Evolutionary conservation across 2,888 invertebrate genomes (phyloP), one percentile per base, ranked within the genome.

Genomic region (Noctua comes): DNA sequence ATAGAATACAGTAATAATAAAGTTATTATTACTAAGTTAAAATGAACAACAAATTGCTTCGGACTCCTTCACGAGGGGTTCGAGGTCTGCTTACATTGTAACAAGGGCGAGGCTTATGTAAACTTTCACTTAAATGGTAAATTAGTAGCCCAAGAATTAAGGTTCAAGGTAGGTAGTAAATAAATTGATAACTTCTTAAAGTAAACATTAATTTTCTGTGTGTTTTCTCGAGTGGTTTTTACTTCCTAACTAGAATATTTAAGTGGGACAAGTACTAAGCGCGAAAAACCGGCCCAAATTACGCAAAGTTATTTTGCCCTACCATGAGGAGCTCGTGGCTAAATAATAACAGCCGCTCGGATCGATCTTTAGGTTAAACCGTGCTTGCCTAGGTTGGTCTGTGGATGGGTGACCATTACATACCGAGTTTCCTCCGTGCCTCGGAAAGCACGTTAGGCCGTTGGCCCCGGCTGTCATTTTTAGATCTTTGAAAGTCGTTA

Each of bases 21-120:
- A 62, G 27, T n/a, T 76, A 73, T 85, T 77, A 78, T 79, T 69
- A 18, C 76, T 54, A 84, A 87, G 84, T 82, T 82, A 31, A 46
- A 70, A 76, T 75, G 46, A 82, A 86, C 78, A 78, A 77, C 70
- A 80, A 78, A 84, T 84, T 80, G 77, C 78, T 82, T 79, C 36
- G 16, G 31, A 73, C 36, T 54, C 31, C 51, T 40, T 69, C 54
- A 68, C 21, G 27, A 51, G n/a, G 43, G 75, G 48, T 68, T 46
- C 48, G 48, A 74, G 59, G 64, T 59, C 69, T 76, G 74, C 64
- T 78, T 74, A 84, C 68, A 82, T 82, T 79, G 82, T 83, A 75
- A 76, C 66, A 40, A 24, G 46, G 54, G 46, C 46, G 66, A 16
- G 51, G 24, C 27, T 66, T 59, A 54, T 46, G 24, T 73, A 77